phyloP scores from a whole-genome alignment of 2,888 invertebrate species.

The Diarsia rubi region DNA sequence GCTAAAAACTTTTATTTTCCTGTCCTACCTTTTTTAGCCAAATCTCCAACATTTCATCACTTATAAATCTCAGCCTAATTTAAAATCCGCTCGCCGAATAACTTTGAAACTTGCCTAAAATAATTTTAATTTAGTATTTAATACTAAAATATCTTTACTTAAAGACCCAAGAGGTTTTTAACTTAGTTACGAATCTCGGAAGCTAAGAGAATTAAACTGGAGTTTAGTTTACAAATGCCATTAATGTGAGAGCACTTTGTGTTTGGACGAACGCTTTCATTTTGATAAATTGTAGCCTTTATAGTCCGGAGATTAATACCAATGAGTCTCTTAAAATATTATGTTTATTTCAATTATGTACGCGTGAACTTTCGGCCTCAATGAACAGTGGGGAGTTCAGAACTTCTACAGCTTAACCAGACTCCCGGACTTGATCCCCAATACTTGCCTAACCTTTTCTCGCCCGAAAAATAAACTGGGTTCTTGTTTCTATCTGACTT shows the following conservation, averaged over 20 bases:
- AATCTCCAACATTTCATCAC: constrained; percentile 13
- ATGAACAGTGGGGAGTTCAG: background rate
- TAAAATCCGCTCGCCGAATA: constrained; percentile 30
- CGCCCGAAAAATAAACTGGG: no score
- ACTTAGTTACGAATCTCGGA: constrained; percentile 50
- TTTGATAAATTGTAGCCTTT: constrained; percentile 57
- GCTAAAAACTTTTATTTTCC: background rate
- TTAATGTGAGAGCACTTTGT: constrained; percentile 57
- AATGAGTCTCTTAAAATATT: constrained; percentile 47
- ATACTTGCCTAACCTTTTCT: no score
- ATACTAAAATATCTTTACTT: constrained; percentile 37
- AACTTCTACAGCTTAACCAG: no score
- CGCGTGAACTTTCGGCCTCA: constrained; percentile 1
- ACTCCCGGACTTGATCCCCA: no score
- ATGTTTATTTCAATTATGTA: constrained; percentile 26
- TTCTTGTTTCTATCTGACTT: no score
- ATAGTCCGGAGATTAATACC: constrained; percentile 33
- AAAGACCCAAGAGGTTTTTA: constrained; percentile 53
- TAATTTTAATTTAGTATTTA: constrained; percentile 50
- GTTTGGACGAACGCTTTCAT: constrained; percentile 50
- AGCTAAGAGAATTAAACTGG: constrained; percentile 41
- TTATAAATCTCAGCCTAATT: constrained; percentile 43
- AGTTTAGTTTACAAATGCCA: constrained; percentile 55
- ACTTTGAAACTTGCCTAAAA: constrained; percentile 31
- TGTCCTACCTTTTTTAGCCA: constrained; percentile 1